phyloP scores from a whole-genome alignment of 2,797 vertebrate species.

The Myoxocephalus aenaeus region DNA sequence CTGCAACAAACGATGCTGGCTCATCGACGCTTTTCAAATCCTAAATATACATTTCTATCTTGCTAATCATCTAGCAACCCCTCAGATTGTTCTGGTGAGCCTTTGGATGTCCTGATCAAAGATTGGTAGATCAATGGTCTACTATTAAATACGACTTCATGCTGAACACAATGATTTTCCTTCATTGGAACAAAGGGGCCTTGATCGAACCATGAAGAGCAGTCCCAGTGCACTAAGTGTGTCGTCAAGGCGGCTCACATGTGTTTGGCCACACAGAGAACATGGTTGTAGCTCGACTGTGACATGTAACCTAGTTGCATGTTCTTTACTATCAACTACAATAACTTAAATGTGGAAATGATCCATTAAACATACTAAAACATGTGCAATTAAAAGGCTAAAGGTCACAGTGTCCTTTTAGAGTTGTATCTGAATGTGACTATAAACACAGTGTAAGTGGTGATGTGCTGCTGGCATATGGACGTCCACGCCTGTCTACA shows the following conservation, averaged over 20 bases:
- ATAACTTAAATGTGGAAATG: neutral
- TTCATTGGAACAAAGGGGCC: neutral
- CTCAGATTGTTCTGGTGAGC: neutral
- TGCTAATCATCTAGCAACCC: neutral
- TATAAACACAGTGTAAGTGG: neutral
- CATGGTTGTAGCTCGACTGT: neutral
- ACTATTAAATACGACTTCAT: neutral
- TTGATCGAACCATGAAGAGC: neutral
- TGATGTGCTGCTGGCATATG: conserved; percentile 12
- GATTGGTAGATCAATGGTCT: neutral
- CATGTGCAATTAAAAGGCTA: neutral
- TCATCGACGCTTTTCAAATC: neutral
- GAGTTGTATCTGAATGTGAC: neutral
- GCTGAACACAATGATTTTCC: neutral
- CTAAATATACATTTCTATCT: neutral
- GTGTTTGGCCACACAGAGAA: neutral
- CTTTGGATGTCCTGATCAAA: neutral
- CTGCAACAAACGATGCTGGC: neutral
- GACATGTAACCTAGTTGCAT: neutral
- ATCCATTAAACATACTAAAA: neutral
- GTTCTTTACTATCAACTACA: neutral
- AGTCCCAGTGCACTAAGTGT: neutral
- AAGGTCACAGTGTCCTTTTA: neutral
- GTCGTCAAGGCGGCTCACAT: neutral
- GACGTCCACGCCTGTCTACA: neutral